A percentile compares a stretch with the other conserved stretches of the same genome.
Conservation (phyloP, 2,888 invertebrate genomes). For the Plebejus argus region DNA sequence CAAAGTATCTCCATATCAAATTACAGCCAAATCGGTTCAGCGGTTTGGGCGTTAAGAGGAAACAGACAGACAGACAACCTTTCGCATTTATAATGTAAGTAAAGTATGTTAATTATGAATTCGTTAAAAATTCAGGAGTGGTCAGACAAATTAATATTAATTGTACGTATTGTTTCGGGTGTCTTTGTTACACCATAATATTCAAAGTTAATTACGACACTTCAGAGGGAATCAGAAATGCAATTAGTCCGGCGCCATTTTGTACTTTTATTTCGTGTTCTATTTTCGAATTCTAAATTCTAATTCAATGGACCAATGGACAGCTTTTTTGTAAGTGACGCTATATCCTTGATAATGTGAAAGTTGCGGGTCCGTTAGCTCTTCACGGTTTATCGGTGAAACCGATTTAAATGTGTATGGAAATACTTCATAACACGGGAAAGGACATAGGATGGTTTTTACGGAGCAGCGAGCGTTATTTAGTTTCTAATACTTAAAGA, state of each 20-base stretch:
- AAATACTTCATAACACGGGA: too few relatives aligned
- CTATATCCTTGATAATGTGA: not conserved
- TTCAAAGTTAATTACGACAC: conserved; percentile 66
- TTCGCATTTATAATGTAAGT: not conserved
- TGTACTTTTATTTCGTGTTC: conserved; percentile 32
- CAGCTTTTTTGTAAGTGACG: not conserved
- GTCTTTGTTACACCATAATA: conserved; percentile 45
- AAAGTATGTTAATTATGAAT: not conserved
- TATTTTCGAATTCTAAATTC: conserved; percentile 19
- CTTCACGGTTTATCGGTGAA: too few relatives aligned
- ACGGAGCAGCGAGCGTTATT: too few relatives aligned
- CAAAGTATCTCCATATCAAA: too few relatives aligned
- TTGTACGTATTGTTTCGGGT: conserved; percentile 15
- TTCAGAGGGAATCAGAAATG: conserved; percentile 73
- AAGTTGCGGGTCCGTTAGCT: too few relatives aligned
- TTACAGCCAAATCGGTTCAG: too few relatives aligned
- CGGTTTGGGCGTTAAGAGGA: too few relatives aligned
- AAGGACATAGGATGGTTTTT: too few relatives aligned
- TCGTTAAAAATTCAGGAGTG: conserved; percentile 22
- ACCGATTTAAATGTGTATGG: too few relatives aligned
- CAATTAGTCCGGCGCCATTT: conserved; percentile 57
- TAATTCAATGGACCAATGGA: not conserved
- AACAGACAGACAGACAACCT: not conserved
- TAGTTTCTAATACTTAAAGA: too few relatives aligned
- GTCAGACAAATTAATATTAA: conserved; percentile 29